Conservation (phyloP, 2,888 invertebrate genomes). For the Pyrgus malvae region DNA sequence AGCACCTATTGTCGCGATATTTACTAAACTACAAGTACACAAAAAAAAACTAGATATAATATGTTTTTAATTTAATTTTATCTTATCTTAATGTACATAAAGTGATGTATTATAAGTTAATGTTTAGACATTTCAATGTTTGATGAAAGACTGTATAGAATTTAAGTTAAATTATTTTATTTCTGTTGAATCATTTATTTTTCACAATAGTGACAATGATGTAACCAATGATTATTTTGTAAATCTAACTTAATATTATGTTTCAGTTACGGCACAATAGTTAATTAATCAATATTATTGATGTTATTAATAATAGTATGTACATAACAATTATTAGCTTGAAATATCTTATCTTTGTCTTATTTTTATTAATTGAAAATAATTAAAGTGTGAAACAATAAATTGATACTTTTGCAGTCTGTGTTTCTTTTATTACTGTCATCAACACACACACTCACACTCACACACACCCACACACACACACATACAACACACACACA, state of each 20-base stretch:
- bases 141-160: conserved; percentile 36
- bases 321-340: conserved; percentile 4
- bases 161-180: conserved; percentile 22
- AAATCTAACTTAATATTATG: too few relatives aligned
- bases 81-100: conserved; percentile 25
- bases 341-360: background rate
- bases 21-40: conserved; percentile 32
- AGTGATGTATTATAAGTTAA: conserved; percentile 21
- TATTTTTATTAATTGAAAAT: conserved; percentile 2
- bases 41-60: too few relatives aligned
- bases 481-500: too few relatives aligned
- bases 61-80: background rate
- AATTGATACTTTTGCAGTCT: conserved; percentile 73
- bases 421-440: conserved; percentile 2
- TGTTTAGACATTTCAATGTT: conserved; percentile 29
- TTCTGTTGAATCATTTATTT: background rate
- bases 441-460: too few relatives aligned
- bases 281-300: too few relatives aligned
- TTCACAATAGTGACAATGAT: too few relatives aligned
- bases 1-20: conserved; percentile 36
- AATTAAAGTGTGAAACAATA: conserved; percentile 63
- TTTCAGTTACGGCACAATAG: too few relatives aligned
- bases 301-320: too few relatives aligned
- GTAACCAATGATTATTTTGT: background rate
- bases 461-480: too few relatives aligned